Evolutionary conservation across 2,113 vertebrate species (phyloP).

Genomic region (Psettodes erumei): DNA sequence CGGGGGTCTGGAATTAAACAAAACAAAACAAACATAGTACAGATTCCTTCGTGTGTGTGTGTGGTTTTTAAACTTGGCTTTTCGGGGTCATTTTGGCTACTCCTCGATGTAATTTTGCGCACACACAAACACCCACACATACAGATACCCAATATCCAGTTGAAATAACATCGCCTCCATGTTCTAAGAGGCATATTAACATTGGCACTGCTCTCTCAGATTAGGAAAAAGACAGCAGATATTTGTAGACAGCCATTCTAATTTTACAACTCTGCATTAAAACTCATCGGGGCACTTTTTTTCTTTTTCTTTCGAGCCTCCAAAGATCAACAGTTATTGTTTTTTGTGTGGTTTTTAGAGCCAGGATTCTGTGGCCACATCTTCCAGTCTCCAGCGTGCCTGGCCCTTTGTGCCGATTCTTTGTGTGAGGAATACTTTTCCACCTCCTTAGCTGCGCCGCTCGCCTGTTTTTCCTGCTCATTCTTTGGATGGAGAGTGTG

Average conservation of each 20-base stretch:
- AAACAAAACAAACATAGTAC: constrained; percentile 68
- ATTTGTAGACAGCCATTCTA: constrained; percentile 63
- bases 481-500: constrained; percentile 67
- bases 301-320: constrained; percentile 20
- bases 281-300: constrained; percentile 40
- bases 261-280: constrained; percentile 63
- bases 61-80: constrained; percentile 57
- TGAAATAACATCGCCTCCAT: constrained; percentile 71
- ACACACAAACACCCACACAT: constrained; percentile 37
- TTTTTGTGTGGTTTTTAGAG: constrained; percentile 51
- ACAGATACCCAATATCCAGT: constrained; percentile 67
- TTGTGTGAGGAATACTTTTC: constrained; percentile 70
- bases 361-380: constrained; percentile 57
- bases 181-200: constrained; percentile 60
- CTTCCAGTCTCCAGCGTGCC: constrained; percentile 51
- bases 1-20: constrained; percentile 72
- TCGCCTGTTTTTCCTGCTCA: constrained; percentile 69
- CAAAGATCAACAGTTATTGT: constrained; percentile 61
- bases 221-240: constrained; percentile 64
- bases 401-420: constrained; percentile 56
- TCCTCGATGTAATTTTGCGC: constrained; percentile 53
- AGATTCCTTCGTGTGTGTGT: constrained; percentile 73
- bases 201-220: constrained; percentile 52
- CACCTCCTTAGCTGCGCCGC: constrained; percentile 51
- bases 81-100: constrained; percentile 35